Evolutionary conservation across 1,140 invertebrate genomes (phyloP).

Genomic region (Neomicropteryx cornuta): DNA sequence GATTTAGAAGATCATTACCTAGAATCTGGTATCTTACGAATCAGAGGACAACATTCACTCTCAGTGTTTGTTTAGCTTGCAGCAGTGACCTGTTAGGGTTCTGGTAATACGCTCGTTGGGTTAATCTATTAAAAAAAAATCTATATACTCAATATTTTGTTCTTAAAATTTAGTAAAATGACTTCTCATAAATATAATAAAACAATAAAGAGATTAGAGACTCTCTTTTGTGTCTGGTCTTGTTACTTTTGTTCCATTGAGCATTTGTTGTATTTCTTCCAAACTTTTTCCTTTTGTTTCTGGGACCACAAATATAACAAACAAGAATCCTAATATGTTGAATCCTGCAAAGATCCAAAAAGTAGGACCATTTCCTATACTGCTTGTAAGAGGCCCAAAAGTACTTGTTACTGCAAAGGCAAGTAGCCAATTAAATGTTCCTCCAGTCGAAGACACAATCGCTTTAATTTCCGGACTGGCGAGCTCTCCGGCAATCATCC

Average conservation of each 20-base stretch:
- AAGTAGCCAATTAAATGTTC: conserved; percentile 66
- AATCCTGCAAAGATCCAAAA: conserved; percentile 75
- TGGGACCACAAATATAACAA: conserved; percentile 69
- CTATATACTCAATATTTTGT: no score
- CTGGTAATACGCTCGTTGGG: no score
- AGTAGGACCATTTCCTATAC: conserved; percentile 48
- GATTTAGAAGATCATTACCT: no score
- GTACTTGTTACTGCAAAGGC: conserved; percentile 74
- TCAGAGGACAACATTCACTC: no score
- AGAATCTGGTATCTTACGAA: no score
- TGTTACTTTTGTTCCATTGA: conserved; percentile 24
- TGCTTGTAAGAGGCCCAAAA: conserved; percentile 47
- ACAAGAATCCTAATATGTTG: conserved; percentile 55
- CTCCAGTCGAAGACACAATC: conserved; percentile 59
- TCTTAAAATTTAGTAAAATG: no score
- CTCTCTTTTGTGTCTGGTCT: conserved; percentile 11
- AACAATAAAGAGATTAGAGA: no score
- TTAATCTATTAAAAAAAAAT: no score
- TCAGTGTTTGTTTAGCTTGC: no score
- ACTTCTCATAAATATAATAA: no score
- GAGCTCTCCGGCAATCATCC: conserved; percentile 67
- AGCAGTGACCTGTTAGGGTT: no score
- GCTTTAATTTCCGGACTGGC: conserved; percentile 66
- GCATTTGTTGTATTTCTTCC: conserved; percentile 65
- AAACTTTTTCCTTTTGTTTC: conserved; percentile 86